phyloP scores from a whole-genome alignment of 2,888 invertebrate species.

The Volucella zonaria region DNA sequence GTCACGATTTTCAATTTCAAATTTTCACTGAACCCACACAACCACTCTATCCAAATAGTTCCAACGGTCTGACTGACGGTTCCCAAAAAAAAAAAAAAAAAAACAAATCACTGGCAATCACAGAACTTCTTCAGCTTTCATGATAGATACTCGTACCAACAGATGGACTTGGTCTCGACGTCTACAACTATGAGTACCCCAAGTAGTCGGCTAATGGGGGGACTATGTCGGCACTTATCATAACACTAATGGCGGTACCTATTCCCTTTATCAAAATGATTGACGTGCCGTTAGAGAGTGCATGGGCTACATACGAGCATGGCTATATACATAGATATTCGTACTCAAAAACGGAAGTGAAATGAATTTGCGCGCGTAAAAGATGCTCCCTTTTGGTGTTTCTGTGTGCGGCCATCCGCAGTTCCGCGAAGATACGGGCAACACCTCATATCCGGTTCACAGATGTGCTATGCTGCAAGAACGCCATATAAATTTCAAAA shows the following conservation, averaged over 20 bases:
- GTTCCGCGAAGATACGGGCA: slow-evolving; percentile 43
- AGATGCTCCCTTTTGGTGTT: slow-evolving; percentile 45
- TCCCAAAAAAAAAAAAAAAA: background rate
- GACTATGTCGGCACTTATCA: slow-evolving; percentile 55
- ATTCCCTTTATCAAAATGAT: slow-evolving; percentile 56
- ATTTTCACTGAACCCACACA: too few relatives aligned
- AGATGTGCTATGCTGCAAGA: slow-evolving; percentile 3
- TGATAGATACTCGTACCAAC: slow-evolving; percentile 12
- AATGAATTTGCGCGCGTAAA: slow-evolving; percentile 43
- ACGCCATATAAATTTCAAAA: slow-evolving; percentile 36
- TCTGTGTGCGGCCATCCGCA: slow-evolving; percentile 49
- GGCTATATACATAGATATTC: too few relatives aligned
- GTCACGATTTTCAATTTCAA: slow-evolving; percentile 33
- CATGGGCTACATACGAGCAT: background rate
- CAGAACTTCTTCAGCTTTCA: slow-evolving; percentile 3
- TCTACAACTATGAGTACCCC: slow-evolving; percentile 20
- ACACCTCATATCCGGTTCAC: slow-evolving; percentile 60
- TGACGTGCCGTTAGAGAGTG: slow-evolving; percentile 47
- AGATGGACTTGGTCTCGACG: slow-evolving; percentile 3
- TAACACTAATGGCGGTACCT: slow-evolving; percentile 44
- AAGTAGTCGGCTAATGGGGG: slow-evolving; percentile 29
- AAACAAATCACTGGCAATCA: slow-evolving; percentile 39
- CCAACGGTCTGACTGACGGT: too few relatives aligned
- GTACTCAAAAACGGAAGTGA: slow-evolving; percentile 28
- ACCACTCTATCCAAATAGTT: too few relatives aligned